Evolutionary conservation across 1,140 invertebrate species (phyloP).

Genomic region (Steinernema feltiae): DNA sequence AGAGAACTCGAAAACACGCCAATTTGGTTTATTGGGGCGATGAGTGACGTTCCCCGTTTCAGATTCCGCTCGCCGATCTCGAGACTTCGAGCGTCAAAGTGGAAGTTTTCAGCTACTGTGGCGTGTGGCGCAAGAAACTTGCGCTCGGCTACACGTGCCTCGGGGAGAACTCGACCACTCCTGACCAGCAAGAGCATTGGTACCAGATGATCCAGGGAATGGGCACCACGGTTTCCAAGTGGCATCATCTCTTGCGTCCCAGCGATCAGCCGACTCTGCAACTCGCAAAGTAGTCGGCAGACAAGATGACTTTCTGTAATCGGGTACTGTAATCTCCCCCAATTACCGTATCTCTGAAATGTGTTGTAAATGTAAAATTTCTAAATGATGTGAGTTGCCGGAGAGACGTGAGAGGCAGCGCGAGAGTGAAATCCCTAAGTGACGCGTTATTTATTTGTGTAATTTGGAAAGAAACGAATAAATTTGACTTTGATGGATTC

Average conservation of each 20-base stretch:
- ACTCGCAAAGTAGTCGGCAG: background rate
- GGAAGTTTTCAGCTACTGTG: slow-evolving; percentile 7
- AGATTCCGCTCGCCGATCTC: slow-evolving; percentile 1
- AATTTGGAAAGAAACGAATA: too few species aligned
- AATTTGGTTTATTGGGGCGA: background rate
- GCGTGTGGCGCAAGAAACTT: slow-evolving; percentile 10
- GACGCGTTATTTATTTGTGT: too few species aligned
- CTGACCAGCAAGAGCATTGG: slow-evolving; percentile 15
- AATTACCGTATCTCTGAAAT: background rate
- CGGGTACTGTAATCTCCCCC: background rate
- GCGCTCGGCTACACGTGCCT: background rate
- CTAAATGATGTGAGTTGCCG: too few species aligned
- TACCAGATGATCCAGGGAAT: slow-evolving; percentile 18
- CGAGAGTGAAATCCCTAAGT: too few species aligned
- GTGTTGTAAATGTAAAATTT: background rate
- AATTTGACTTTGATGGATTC: too few species aligned
- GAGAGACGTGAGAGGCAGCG: too few species aligned
- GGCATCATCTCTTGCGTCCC: background rate
- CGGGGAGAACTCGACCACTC: slow-evolving; percentile 15
- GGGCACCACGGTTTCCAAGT: slow-evolving; percentile 18
- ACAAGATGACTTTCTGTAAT: too few species aligned
- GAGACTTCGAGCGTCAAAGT: background rate
- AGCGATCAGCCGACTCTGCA: background rate
- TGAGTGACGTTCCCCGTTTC: background rate
- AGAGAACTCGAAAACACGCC: too few species aligned